These are phyloP conservation scores for Iselma pallidipennis DNA, from an alignment of 2,888 invertebrate species.

Conservation along the genomic window DNA sequence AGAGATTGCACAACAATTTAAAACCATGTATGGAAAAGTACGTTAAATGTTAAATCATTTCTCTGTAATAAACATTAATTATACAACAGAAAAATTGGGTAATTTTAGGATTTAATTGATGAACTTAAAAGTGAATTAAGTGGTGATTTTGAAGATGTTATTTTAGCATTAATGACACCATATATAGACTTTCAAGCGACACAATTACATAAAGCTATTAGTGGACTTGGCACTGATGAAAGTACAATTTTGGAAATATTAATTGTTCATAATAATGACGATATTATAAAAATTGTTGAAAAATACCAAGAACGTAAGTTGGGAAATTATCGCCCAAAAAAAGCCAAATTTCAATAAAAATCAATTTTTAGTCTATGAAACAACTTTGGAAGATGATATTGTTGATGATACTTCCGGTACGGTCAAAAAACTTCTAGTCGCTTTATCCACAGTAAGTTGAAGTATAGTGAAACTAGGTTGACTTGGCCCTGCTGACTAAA, in stretches of 20 bases:
- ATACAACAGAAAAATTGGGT: too few species aligned
- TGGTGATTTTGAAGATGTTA: constrained; percentile 82
- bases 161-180: constrained; percentile 81
- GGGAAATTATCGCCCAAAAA: neutral
- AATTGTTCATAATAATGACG: constrained; percentile 80
- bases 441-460: constrained; percentile 72
- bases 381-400: constrained; percentile 79
- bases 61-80: constrained; percentile 26
- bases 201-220: constrained; percentile 79
- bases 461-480: too few species aligned
- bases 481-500: too few species aligned
- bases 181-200: constrained; percentile 79
- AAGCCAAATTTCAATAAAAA: too few species aligned
- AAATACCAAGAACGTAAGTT: constrained; percentile 75
- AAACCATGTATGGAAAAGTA: constrained; percentile 70
- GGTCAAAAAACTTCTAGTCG: constrained; percentile 85
- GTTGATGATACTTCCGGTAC: constrained; percentile 89
- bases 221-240: constrained; percentile 81
- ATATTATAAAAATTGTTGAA: constrained; percentile 75
- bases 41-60: too few species aligned
- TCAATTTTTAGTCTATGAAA: constrained; percentile 72
- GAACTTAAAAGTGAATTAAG: constrained; percentile 87
- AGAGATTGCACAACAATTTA: constrained; percentile 64
- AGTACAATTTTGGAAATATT: constrained; percentile 84
- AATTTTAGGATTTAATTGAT: constrained; percentile 72